Percentiles rank a stretch among this genome's conserved stretches.
phyloP scores from a whole-genome alignment of 2,113 vertebrate species.

The Microtus pennsylvanicus region DNA sequence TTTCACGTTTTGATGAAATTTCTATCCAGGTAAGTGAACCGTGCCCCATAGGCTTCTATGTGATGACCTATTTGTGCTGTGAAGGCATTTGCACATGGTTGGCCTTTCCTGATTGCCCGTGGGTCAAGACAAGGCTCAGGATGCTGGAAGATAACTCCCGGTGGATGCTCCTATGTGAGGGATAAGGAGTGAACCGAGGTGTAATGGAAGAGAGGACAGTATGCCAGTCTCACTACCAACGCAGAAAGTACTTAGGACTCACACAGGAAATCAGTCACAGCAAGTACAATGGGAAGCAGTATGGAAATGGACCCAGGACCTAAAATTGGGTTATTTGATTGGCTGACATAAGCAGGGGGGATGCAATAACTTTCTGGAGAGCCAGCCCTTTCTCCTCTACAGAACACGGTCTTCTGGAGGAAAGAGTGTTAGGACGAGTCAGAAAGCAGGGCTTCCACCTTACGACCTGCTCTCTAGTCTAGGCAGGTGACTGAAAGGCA shows the following conservation, averaged over 20 bases:
- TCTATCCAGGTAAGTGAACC: neutral
- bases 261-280: neutral
- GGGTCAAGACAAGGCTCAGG: neutral
- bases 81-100: neutral
- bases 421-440: neutral
- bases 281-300: neutral
- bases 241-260: neutral
- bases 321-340: neutral
- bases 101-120: neutral
- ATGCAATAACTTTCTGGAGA: neutral
- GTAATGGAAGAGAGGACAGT: neutral
- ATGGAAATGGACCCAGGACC: neutral
- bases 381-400: neutral
- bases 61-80: no score
- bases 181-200: neutral
- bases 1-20: constrained; percentile 21
- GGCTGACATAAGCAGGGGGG: neutral
- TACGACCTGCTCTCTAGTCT: neutral
- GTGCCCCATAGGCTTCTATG: no score
- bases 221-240: neutral
- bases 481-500: neutral
- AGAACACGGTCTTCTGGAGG: neutral
- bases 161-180: neutral
- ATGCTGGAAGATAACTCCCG: neutral
- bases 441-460: neutral